These are phyloP conservation scores for Cassiopea xamachana DNA, from an alignment of 30 jellyfish, hydroid and myxozoan genomes.

Conservation along the genomic window DNA sequence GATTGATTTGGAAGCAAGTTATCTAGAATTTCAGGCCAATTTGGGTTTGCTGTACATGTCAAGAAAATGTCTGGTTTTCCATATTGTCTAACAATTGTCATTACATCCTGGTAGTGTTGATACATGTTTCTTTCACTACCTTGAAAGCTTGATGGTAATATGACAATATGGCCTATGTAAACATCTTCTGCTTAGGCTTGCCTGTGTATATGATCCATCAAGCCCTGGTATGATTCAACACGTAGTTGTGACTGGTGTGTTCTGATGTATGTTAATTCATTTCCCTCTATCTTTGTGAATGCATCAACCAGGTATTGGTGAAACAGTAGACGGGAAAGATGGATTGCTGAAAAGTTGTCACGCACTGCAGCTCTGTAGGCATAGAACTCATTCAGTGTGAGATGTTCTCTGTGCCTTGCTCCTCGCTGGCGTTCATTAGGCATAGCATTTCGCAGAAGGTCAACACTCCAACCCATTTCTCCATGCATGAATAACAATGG, in stretches of 20 bases:
- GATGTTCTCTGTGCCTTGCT: not conserved
- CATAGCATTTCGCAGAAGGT: constrained; percentile 8
- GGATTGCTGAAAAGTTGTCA: not conserved
- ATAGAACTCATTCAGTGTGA: constrained; percentile 51
- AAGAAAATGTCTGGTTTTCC: no score
- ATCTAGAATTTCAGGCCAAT: constrained; percentile 73
- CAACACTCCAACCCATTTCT: no score
- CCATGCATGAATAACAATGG: no score
- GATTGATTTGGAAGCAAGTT: constrained; percentile 58
- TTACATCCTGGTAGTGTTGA: no score
- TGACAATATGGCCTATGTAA: constrained; percentile 47
- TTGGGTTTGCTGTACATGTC: constrained; percentile 59
- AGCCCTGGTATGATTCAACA: constrained; percentile 12
- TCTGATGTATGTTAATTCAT: not conserved
- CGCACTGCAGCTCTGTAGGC: constrained; percentile 67
- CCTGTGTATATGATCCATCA: constrained; percentile 22
- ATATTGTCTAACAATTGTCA: no score
- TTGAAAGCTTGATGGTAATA: constrained; percentile 62
- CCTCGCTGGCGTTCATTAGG: not conserved
- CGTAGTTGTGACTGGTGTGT: constrained; percentile 67
- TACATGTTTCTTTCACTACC: constrained; percentile 11
- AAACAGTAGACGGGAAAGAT: no score
- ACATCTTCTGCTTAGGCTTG: constrained; percentile 47
- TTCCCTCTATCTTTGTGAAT: no score
- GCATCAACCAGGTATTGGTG: no score